Evolutionary conservation across 64 coral and sea anemone genomes (phyloP).

Genomic region (Montipora foliosa): DNA sequence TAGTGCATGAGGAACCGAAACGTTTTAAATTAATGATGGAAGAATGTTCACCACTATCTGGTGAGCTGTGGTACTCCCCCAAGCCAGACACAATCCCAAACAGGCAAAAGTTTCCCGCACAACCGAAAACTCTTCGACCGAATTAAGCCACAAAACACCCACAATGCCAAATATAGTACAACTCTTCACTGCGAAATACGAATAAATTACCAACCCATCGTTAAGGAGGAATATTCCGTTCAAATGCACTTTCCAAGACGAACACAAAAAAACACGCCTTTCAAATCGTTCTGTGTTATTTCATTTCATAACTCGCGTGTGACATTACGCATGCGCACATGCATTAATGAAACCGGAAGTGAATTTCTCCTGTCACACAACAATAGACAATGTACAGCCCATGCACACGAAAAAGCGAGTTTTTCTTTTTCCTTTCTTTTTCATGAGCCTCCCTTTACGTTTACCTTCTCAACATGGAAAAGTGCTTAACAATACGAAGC

Average conservation of each 20-base stretch:
- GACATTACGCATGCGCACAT: slow-evolving; percentile 59
- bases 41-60: not conserved
- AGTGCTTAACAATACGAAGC: not conserved
- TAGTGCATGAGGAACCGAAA: slow-evolving; percentile 21
- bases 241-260: not conserved
- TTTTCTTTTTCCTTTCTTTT: too few species aligned
- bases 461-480: not conserved
- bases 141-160: not conserved
- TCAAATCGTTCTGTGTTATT: slow-evolving; percentile 16
- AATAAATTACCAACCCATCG: slow-evolving; percentile 60
- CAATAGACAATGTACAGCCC: too few species aligned
- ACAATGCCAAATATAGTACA: slow-evolving; percentile 17
- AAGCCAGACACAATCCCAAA: not conserved
- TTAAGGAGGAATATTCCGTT: slow-evolving; percentile 42
- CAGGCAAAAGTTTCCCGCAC: not conserved
- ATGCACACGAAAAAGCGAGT: too few species aligned
- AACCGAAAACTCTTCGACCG: slow-evolving; percentile 10
- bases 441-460: too few species aligned
- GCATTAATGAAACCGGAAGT: slow-evolving; percentile 52
- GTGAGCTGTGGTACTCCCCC: not conserved
- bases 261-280: slow-evolving; percentile 74
- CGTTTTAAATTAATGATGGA: slow-evolving; percentile 60
- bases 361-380: not conserved
- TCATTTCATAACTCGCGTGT: slow-evolving; percentile 19
- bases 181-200: not conserved